Base-by-base conservation (phyloP, 2,113 vertebrate species). In the Paedocypris sp. region DNA sequence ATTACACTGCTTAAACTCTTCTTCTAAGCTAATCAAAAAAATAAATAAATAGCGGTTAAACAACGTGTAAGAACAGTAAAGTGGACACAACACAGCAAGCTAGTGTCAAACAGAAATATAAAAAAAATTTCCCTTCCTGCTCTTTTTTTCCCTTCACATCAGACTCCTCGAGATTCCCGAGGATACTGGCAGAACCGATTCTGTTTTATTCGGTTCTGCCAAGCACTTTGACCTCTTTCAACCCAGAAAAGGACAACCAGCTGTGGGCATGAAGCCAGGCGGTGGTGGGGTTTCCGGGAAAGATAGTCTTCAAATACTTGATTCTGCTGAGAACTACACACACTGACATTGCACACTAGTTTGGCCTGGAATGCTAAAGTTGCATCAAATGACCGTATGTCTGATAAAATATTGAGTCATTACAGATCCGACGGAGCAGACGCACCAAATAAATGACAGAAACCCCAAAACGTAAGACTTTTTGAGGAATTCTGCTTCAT, bases 321-420 rank as follows among this genome's bases (percentile, higher is more conserved):
- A 62, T 59, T 62, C 62, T 69, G 72, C 72, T 69, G 75, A 70
- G 56, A 54, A 67, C 35, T 54, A 53, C 51, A 31, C 29, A 38
- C 53, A 12, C 64, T 73, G 82, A 78, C 77, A 77, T 79, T 73
- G 73, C 79, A 66, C 65, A 72, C 60, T 72, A 45, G 52, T 69
- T 62, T 74, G 60, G 73, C 20, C 73, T 47, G 69, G 78, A 77
- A 71, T 66, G 71, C 48, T 71, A 58, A 65, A 32, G 18, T 31
- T 61, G 59, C n/a, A n/a, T n/a, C n/a, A n/a, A 71, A 60, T 80
- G 75, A 83, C 59, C 78, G 80, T 84, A 81, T 80, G 78, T 70
- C 67, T 63, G 70, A 68, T 72, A 73, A 68, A 77, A 53, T 64
- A 25, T 70, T 52, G 71, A 77, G 77, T 80, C 75, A 79, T 47